Evolutionary conservation across 2,888 invertebrate species (phyloP).

Genomic region (Eilema depressum): DNA sequence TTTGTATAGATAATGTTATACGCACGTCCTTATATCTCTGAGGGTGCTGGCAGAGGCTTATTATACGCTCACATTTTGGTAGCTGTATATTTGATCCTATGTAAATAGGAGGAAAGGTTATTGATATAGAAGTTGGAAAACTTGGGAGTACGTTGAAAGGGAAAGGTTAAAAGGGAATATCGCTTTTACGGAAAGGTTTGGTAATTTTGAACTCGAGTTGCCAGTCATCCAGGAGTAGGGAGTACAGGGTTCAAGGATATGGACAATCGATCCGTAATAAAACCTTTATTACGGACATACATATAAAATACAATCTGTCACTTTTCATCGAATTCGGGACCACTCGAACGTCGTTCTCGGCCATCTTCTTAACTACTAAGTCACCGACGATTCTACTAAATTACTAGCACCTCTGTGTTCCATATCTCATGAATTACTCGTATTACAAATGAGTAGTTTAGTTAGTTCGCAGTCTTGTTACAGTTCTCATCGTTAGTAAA

Average conservation of each 20-base stretch:
- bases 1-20: not conserved
- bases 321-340: too few relatives aligned
- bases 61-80: not conserved
- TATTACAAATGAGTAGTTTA: too few relatives aligned
- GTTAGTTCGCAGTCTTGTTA: too few relatives aligned
- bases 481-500: too few relatives aligned
- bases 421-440: too few relatives aligned
- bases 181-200: not conserved
- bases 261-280: not conserved
- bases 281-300: not conserved
- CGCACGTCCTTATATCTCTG: not conserved
- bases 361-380: too few relatives aligned
- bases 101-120: slow-evolving; percentile 1
- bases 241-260: not conserved
- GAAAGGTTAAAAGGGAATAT: slow-evolving; percentile 1
- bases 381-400: too few relatives aligned
- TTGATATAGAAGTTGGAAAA: slow-evolving; percentile 1
- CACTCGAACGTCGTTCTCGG: too few relatives aligned
- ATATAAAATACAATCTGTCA: too few relatives aligned
- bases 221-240: not conserved
- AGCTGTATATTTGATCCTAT: slow-evolving; percentile 3
- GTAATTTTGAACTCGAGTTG: not conserved
- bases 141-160: slow-evolving; percentile 1
- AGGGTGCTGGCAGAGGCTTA: not conserved
- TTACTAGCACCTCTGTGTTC: too few relatives aligned